Percentiles rank a stretch among this genome's conserved stretches.
Conservation (phyloP, 2,113 vertebrate genomes). For the Xyliphius kryptos region DNA sequence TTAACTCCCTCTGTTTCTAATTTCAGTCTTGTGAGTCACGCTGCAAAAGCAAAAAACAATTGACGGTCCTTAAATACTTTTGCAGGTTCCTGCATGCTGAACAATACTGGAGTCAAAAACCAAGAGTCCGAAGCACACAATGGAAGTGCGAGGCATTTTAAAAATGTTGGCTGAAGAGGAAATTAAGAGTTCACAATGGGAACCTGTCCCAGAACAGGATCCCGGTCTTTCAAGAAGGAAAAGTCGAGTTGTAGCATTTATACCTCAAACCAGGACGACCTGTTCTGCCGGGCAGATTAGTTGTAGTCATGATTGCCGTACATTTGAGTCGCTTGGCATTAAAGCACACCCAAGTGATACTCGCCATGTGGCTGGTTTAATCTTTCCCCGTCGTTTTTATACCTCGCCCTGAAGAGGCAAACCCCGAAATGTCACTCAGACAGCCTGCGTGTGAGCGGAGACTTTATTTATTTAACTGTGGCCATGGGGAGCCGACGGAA, state of each 20-base stretch:
- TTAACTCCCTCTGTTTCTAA: constrained; percentile 18
- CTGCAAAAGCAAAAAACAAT: constrained; percentile 9
- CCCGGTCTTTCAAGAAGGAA: background rate
- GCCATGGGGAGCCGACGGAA: background rate
- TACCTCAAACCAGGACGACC: constrained; percentile 7
- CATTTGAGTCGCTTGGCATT: no score
- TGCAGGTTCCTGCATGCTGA: background rate
- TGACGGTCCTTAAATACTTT: constrained; percentile 5
- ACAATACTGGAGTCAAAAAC: background rate
- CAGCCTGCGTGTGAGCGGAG: background rate
- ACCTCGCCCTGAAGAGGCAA: background rate
- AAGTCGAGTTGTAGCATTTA: background rate
- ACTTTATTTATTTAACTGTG: background rate
- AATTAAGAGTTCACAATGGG: no score
- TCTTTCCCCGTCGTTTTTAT: background rate
- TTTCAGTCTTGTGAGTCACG: constrained; percentile 6
- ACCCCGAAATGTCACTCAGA: background rate
- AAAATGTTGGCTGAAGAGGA: background rate
- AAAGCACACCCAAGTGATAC: background rate
- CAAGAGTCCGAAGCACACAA: background rate
- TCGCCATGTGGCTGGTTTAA: background rate
- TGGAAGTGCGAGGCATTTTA: constrained; percentile 1
- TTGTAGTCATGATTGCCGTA: background rate
- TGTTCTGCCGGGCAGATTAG: background rate
- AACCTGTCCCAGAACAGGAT: background rate